Base-by-base conservation (phyloP, 2,113 vertebrate species). In the Plestiodon gilberti region DNA sequence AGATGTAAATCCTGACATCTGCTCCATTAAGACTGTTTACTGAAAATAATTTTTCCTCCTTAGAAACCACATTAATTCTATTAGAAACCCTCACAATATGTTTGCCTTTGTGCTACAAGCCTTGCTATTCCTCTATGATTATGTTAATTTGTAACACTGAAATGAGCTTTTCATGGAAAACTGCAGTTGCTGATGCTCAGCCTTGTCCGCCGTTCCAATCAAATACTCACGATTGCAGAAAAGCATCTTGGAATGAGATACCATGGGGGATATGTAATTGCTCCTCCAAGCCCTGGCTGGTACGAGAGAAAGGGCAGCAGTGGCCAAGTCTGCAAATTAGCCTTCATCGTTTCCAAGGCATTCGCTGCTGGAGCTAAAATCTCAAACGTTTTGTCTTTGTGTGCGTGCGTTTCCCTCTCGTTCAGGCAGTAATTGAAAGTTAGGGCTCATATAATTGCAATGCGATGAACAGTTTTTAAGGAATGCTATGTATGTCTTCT, bases 1-100 rank as follows among this genome's bases (percentile, higher is more conserved):
- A 84, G 70, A 69, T 91, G 74, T 92, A 89, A 69, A 73, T 91
- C 67, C 82, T 65, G 85, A 33, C 33, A 81, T 48, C 75, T 93
- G 85, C 62, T 84, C 91, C 61, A 84, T 91, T 91, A 92, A 80
- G 35, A 70, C 55, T 89, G 43, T 92, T 93, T 91, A 89, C 57
- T 71, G 61, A 91, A 92, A 94, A 88, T 71, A 87, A 9, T 15
- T 88, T 86, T 90, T 91, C 87, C 75, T 91, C 90, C 59, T 82
- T 91, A 88, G 91, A 90, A 92, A 80, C 75, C 55, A 0, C 9
- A 33, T 81, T 90, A 82, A 61, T 0, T 0, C 74, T 84, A 1
- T 88, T 89, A 88, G 48, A 69, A 93, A 73, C 23, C 35, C 15
- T 86, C 57, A 77, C 43, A 89, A 69, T 48, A 18, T 65, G 20